Base-by-base conservation (phyloP, 2,797 vertebrate species). In the Epinephelus awoara region DNA sequence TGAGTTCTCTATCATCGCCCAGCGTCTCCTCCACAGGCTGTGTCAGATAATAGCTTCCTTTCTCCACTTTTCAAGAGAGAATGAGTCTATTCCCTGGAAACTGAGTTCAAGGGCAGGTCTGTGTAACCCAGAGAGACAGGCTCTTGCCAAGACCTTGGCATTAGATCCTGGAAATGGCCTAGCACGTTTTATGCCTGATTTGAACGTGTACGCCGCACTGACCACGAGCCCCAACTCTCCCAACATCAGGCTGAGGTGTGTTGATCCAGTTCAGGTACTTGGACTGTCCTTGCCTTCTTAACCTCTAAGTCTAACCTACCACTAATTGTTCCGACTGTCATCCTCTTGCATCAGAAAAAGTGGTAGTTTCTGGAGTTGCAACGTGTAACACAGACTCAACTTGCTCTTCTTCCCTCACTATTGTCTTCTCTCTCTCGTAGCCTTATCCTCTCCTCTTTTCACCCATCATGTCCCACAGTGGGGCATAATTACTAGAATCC, bases 61-160 rank as follows among this genome's bases (percentile, higher is more conserved):
- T 91, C 89, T 92, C 92, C 87, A 93, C 92, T 94, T 95, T 95
- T 92, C 88, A 91, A 93, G 88, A 94, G 94, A 93, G 93, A 95
- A 95, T 90, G 93, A 93, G 92, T 91, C 85, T 94, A 93, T 94
- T 94, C 94, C 94, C 91, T 84, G 86, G 94, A 83, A 94, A 92
- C 87, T 17, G 84, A 91, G 95, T 95, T 96, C 95, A 96, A 96
- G 95, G 95, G 93, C 94, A 92, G 93, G 95, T 93, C 94, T 93
- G 86, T 71, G 78, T 87, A 91, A 94, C 93, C 89, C 86, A 71
- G 91, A 91, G 93, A 95, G 91, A 87, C 89, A 86, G 72, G 80
- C 88, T 84, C 88, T 89, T 80, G 89, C 93, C 93, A 94, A 92
- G 92, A 93, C 94, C 91, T 93, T 91, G 90, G 89, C 91, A 93